These are phyloP conservation scores for Drosophila engyochracea DNA, from an alignment of 2,888 invertebrate genomes.

Conservation along the genomic window DNA sequence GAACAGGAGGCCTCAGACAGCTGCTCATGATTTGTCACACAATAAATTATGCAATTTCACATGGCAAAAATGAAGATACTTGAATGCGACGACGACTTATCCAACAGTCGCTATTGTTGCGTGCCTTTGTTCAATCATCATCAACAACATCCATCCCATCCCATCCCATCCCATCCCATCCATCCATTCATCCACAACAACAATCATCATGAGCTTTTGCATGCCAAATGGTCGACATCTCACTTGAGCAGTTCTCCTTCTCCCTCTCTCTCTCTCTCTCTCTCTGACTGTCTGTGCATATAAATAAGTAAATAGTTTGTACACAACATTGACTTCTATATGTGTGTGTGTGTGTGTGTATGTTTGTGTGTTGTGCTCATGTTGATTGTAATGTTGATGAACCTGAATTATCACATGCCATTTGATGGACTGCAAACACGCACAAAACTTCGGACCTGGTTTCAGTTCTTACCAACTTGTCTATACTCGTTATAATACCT, in stretches of 20 bases:
- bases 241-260: slow-evolving; percentile 14
- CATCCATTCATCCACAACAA: slow-evolving; percentile 14
- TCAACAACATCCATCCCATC: slow-evolving; percentile 42
- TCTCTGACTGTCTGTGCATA: slow-evolving; percentile 29
- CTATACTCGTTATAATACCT: slow-evolving; percentile 6
- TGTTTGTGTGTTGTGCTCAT: slow-evolving; percentile 39
- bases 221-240: slow-evolving; percentile 62
- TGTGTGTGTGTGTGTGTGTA: slow-evolving; percentile 14
- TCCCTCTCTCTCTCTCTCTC: not conserved
- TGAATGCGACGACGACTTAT: slow-evolving; percentile 26
- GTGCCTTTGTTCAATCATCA: slow-evolving; percentile 78
- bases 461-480: slow-evolving; percentile 25
- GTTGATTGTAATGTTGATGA: slow-evolving; percentile 78
- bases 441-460: slow-evolving; percentile 54
- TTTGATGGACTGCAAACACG: slow-evolving; percentile 79
- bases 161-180: slow-evolving; percentile 19
- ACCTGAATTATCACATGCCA: slow-evolving; percentile 79
- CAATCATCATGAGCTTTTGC: slow-evolving; percentile 56
- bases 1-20: slow-evolving; percentile 13
- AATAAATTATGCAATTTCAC: slow-evolving; percentile 80
- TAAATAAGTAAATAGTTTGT: slow-evolving; percentile 74
- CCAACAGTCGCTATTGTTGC: slow-evolving; percentile 58
- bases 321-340: slow-evolving; percentile 71
- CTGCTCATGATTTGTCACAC: slow-evolving; percentile 76
- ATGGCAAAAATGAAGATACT: slow-evolving; percentile 73